Evolutionary conservation across 2,797 vertebrate genomes (phyloP), one percentile per base, ranked within the genome.

Genomic region (Channallabes apus): DNA sequence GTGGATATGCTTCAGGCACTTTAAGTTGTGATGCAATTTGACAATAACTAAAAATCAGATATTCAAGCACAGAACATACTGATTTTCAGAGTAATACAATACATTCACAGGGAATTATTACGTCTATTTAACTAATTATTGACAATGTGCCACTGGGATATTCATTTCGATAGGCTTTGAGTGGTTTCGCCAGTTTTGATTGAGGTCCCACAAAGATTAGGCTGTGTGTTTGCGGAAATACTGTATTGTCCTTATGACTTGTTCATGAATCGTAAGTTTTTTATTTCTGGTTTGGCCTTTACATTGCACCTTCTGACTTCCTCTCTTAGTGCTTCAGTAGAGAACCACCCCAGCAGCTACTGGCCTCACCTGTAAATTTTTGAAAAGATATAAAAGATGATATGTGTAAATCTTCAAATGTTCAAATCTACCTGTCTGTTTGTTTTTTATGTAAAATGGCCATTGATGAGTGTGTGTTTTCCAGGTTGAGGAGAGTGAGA

Each of bases 401-500:
- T 51, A 27, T 73, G 41, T 73, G 41, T n/a, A 51, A 51, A 72
- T 51, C 24, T 32, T 77, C n/a, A n/a, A 29, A 32, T 58, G 27
- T n/a, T 72, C 62, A 58, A 38, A 32, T 9, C 58, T 24, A 24
- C 17, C 41, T 6, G 41, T 3, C 15, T 67, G 14, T 35, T n/a
- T 51, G n/a, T 68, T 7, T 65, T 3, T 29, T 4, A 3, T 59
- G 78, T 80, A 22, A 67, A 51, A 32, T 29, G 3, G 15, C 69
- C 76, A n/a, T 64, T 18, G 27, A n/a, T 27, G 20, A 38, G 32
- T 73, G 41, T 59, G 82, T 86, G 22, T 58, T 87, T 87, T 83
- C 0, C 85, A 99, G 98, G 95, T 97, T 18, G 97, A 99, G 88
- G 98, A 98, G 85, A 97, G 94, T 80, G 96, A 98, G 89, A 96